These are phyloP conservation scores for Amblyteles armatorius DNA, from an alignment of 2,888 invertebrate species.

Conservation along the genomic window DNA sequence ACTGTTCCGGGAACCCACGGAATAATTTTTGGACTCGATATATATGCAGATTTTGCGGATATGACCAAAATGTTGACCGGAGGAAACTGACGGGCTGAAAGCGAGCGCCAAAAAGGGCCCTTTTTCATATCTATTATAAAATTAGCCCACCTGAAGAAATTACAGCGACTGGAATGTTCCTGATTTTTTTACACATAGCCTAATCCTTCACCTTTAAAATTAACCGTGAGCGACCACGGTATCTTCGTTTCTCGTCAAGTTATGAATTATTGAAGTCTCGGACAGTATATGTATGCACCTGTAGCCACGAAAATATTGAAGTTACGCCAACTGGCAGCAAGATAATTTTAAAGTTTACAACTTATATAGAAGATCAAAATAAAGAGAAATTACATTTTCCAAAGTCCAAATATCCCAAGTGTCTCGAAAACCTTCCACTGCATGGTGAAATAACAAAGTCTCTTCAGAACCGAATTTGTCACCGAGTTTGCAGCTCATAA, in stretches of 20 bases:
- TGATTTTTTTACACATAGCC: neutral
- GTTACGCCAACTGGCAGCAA: neutral
- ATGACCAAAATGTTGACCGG: neutral
- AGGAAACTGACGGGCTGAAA: neutral
- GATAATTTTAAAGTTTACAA: neutral
- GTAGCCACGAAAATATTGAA: neutral
- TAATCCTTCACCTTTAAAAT: neutral
- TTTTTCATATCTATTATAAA: neutral
- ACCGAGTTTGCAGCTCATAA: constrained; percentile 21
- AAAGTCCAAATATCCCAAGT: neutral
- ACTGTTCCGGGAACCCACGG: neutral
- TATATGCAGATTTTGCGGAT: neutral
- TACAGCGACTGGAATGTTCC: neutral
- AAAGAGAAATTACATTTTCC: neutral
- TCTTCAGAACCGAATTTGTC: constrained; percentile 16
- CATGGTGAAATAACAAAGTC: constrained; percentile 16
- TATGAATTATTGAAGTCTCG: neutral
- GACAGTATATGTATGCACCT: neutral
- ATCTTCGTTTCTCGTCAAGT: neutral
- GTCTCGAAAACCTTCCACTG: neutral
- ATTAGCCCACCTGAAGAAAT: neutral
- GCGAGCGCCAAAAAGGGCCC: neutral
- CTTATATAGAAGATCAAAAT: neutral
- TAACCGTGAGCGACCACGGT: neutral
- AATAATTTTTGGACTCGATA: neutral